phyloP scores from a whole-genome alignment of 2,113 vertebrate genomes.

The Tylochromis polylepis region DNA sequence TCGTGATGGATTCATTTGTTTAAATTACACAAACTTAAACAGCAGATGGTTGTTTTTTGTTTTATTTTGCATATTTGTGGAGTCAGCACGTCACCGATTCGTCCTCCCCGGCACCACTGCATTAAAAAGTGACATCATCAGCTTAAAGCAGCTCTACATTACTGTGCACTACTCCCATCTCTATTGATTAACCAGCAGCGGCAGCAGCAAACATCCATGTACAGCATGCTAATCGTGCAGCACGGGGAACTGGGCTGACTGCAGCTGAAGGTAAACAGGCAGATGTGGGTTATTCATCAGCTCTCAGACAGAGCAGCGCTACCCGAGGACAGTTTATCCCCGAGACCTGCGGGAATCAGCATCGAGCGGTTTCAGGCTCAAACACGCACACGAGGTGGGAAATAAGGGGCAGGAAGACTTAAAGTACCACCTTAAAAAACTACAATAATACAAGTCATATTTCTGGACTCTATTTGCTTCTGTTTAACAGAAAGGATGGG shows the following conservation, averaged over 20 bases:
- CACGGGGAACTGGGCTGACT: neutral
- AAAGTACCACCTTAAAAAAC: neutral
- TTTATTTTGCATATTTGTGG: neutral
- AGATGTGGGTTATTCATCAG: neutral
- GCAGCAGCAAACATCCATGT: neutral
- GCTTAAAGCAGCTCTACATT: neutral
- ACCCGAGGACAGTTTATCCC: neutral
- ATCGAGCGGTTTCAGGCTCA: neutral
- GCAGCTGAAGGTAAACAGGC: neutral
- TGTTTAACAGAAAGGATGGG: neutral
- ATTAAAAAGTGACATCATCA: neutral
- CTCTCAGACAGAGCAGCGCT: neutral
- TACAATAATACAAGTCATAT: neutral
- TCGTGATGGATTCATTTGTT: neutral
- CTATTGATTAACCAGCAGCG: neutral
- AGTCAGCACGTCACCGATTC: neutral
- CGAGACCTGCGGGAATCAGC: neutral
- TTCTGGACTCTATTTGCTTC: neutral
- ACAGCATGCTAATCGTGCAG: neutral
- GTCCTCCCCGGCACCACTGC: neutral
- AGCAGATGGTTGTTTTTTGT: neutral
- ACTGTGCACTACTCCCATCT: neutral
- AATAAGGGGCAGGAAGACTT: neutral
- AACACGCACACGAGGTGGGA: neutral
- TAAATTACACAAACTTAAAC: neutral